Evolutionary conservation across 2,888 invertebrate species (phyloP), one percentile per base, ranked within the genome.

Genomic region (Apamea monoglypha): DNA sequence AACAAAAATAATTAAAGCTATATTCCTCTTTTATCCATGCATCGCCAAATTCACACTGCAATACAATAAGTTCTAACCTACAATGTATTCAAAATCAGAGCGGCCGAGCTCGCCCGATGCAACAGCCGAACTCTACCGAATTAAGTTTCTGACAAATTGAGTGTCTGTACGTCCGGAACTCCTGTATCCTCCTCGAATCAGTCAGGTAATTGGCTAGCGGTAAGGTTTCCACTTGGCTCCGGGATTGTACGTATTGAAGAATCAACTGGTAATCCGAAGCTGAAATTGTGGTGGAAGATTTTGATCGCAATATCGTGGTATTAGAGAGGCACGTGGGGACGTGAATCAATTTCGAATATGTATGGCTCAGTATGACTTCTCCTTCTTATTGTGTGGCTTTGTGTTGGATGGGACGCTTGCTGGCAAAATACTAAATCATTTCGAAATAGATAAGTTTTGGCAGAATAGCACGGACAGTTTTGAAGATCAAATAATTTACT

Each of bases 101-200:
- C 70, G 2, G 44, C 36, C 67, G 71, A 82, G 29, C 67, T 64
- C 50, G 0, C 44, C 75, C 77, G 75, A 75, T 74, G 63, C 66
- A 72, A 78, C n/a, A 59, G 18, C 32, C 76, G 70, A 85, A 56
- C 87, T 80, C 63, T 5, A 73, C 74, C 78, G 74, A 86, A 88
- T 86, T 79, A 86, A 86, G 78, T 80, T 82, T 61, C 76, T 76
- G 82, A 80, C 77, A 89, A 89, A 88, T 88, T 84, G 84, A 84
- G 87, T 87, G 80, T 82, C 81, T 40, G 40, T 40, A 66, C 74
- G 61, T n/a, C 61, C 76, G 68, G 74, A 76, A 75, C 75, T 72
- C 64, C 61, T 74, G 81, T 72, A 80, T 68, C 85, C 69, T 74
- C 18, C 70, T 80, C 77, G 75, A 72, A 81, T 87, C 81, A 82